Evolutionary conservation across 2,113 vertebrate species (phyloP), one percentile per base, ranked within the genome.

Genomic region (Sardina pilchardus): DNA sequence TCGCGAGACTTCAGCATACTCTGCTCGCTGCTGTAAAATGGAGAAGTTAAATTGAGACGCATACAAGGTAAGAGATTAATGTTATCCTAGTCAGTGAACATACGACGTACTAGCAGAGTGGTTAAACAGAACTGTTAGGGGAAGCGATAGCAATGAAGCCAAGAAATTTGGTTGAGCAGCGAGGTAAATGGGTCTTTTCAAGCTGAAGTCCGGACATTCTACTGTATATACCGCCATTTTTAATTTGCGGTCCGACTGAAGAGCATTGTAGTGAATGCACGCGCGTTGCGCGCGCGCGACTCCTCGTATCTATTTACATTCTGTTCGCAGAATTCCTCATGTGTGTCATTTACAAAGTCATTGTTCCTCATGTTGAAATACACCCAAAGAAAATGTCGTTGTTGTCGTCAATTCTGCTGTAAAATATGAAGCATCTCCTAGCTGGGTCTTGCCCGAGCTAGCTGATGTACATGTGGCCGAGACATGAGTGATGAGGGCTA

Each of bases 141-240:
- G 26, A 78, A 16, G 14, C 10, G 14, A 36, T 78, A 17, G 14
- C 14, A 1, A 16, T 30, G 71, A 78, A 78, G 3, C 36, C 9
- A 36, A 78, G 26, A 78, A 78, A 16, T 36, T 78, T 78, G 71
- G 71, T 34, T 4, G 39, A 78, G 71, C 34, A 6, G 12, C 17
- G 34, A 78, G 30, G 71, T 71, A 82, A 86, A 56, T 39, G 2
- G 47, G 83, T 84, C 82, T 92, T 93, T 90, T 88, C 78, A 85
- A 71, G 86, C 86, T 84, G 87, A 90, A 91, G 89, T 91, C 85
- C 83, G 87, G 87, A 89, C 93, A 90, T 89, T 93, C 87, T 92
- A 90, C 93, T 93, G 91, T 93, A 92, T 93, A 92, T 93, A 95
- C 94, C 95, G 95, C 95, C 95, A 96, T 96, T 95, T 96, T 95